phyloP scores from a whole-genome alignment of 2,797 vertebrate species.

The Cossypha heuglini region DNA sequence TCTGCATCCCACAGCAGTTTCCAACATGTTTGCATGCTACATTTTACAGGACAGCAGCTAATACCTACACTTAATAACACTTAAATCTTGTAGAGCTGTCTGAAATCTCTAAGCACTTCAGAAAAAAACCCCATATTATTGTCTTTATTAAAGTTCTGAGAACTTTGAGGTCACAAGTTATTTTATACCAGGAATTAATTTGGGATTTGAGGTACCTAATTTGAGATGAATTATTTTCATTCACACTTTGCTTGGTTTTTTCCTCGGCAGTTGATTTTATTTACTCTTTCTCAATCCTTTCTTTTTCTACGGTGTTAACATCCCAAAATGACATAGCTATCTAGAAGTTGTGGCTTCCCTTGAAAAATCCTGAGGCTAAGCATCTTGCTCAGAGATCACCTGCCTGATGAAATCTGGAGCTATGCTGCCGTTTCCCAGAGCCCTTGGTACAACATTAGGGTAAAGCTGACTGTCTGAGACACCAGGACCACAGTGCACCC shows the following conservation, averaged over 20 bases:
- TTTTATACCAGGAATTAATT: background rate
- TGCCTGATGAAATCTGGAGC: background rate
- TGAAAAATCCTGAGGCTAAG: background rate
- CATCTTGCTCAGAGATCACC: background rate
- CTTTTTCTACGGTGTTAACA: background rate
- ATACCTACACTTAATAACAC: background rate
- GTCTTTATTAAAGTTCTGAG: background rate
- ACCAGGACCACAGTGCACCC: background rate
- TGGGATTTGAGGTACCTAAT: background rate
- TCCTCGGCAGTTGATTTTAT: background rate
- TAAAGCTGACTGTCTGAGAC: background rate
- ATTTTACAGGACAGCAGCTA: background rate
- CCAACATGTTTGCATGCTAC: background rate
- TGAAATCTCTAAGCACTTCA: background rate
- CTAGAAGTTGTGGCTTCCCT: background rate
- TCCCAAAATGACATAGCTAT: background rate
- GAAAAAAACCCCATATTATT: fast-evolving
- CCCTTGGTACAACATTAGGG: background rate
- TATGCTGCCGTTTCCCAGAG: background rate
- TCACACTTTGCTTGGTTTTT: background rate
- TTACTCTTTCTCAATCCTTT: background rate
- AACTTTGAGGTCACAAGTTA: background rate
- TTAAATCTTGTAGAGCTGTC: background rate
- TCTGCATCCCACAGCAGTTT: background rate
- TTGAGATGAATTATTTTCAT: background rate